Evolutionary conservation across 1,140 invertebrate genomes (phyloP), one percentile per base, ranked within the genome.

Genomic region (Drosophila bipectinata): DNA sequence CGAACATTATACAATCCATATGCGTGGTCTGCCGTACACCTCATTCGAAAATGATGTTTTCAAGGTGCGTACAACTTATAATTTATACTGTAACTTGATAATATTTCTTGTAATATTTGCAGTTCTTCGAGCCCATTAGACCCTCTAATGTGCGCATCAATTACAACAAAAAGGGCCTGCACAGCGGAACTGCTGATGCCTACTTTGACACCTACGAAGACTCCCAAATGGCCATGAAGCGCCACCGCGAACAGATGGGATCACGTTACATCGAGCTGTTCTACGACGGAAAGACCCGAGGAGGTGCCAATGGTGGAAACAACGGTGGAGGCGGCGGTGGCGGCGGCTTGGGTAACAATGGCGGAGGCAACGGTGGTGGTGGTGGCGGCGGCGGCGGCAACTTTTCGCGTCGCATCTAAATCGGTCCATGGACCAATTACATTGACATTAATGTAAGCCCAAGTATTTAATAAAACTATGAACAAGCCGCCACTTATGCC

Each of bases 101-200:
- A 1, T 18, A 21, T 15, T n/a, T 58, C 39, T 7, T 14, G n/a
- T 51, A 2, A 9, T 51, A 9, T 41, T 72, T 73, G 4, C 32
- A 92, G 91, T 92, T 92, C 67, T 92, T 92, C 32, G 87, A 91
- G 47, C 91, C 91, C n/a, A 60, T 92, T 37, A 81, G 90, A 7
- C 91, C 91, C 26, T 79, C 79, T 10, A 85, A 90, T 69, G 90
- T 91, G 53, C 81, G 90, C 26, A 82, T 92, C 45, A 91, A 91
- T 41, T 92, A 89, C 57, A 91, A 92, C 58, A 91, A 91, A 15
- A 91, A 98, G 92, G 97, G 97, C 1, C 92, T 97, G 58, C 96
- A 97, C 12, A 97, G 96, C 92, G 98, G 98, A 10, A 98, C 98
- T 92, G 97, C 97, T 30, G 98, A 97, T 82, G 95, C 98, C 45